phyloP scores from a whole-genome alignment of 2,797 vertebrate species.

The Urosaurus nigricauda region DNA sequence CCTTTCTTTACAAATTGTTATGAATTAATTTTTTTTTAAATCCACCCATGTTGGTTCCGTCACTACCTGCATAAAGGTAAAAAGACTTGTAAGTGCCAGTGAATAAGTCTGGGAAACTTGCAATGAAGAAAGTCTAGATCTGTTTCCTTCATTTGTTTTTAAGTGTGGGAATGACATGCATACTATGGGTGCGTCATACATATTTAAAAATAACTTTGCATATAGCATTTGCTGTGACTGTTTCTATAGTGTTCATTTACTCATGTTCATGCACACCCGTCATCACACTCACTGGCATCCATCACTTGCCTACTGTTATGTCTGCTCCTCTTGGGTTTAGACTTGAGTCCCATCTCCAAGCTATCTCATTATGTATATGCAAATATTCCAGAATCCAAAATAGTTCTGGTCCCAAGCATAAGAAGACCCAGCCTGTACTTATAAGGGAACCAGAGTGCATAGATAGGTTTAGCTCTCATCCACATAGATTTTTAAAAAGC shows the following conservation, averaged over 20 bases:
- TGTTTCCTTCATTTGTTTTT: neutral
- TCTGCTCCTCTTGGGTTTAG: too few relatives aligned
- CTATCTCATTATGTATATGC: too few relatives aligned
- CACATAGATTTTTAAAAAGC: too few relatives aligned
- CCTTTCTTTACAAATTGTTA: neutral
- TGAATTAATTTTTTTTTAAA: too few relatives aligned
- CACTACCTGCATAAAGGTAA: constrained; percentile 18
- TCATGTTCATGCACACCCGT: too few relatives aligned
- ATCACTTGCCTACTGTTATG: too few relatives aligned
- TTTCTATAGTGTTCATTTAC: neutral
- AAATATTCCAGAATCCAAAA: too few relatives aligned
- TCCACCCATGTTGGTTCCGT: neutral
- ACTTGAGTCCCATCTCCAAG: too few relatives aligned
- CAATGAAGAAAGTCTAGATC: constrained; percentile 2
- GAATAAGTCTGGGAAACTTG: constrained; percentile 1
- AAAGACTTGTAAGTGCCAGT: constrained; percentile 33
- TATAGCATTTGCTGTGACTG: neutral
- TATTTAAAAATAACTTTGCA: constrained; percentile 22
- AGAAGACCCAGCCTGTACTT: too few relatives aligned
- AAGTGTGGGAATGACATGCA: constrained; percentile 11
- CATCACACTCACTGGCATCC: too few relatives aligned
- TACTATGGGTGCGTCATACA: neutral
- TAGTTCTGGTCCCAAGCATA: neutral
- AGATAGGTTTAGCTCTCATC: neutral
- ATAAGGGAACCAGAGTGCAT: neutral